A percentile compares a stretch with the other conserved stretches of the same genome.
phyloP scores from a whole-genome alignment of 2,113 vertebrate genomes.

The Stegostoma tigrinum region DNA sequence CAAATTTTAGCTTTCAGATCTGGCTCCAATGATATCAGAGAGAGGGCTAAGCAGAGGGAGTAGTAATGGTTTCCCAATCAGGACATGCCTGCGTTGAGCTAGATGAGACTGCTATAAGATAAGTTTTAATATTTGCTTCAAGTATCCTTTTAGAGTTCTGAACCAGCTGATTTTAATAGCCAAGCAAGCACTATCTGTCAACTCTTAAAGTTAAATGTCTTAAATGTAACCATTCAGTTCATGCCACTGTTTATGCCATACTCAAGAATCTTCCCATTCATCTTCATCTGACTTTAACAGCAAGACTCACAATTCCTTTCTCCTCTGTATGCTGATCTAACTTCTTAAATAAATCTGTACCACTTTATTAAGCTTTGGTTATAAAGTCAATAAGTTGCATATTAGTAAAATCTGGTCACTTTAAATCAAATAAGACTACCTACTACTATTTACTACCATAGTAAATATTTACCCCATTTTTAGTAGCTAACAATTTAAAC shows the following conservation, averaged over 20 bases:
- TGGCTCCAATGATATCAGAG: background rate
- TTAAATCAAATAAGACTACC: background rate
- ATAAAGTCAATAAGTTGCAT: background rate
- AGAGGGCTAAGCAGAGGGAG: background rate
- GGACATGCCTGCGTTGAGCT: background rate
- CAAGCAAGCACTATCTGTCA: background rate
- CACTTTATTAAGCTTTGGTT: background rate
- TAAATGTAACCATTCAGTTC: background rate
- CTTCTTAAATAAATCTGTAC: background rate
- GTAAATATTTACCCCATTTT: background rate
- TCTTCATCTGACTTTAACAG: background rate
- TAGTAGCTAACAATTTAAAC: background rate
- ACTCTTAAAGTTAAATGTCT: background rate
- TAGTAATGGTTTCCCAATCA: background rate
- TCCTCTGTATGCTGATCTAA: background rate
- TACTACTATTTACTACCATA: background rate
- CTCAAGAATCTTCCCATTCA: background rate
- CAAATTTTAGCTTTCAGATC: background rate
- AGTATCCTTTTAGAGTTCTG: background rate
- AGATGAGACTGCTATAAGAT: background rate
- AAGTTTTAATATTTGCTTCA: background rate
- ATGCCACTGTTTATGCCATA: background rate
- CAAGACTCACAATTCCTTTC: background rate
- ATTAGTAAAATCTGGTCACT: background rate
- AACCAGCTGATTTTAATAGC: background rate